phyloP scores from a whole-genome alignment of 2,888 invertebrate genomes.

The Drosophila mercatorum region DNA sequence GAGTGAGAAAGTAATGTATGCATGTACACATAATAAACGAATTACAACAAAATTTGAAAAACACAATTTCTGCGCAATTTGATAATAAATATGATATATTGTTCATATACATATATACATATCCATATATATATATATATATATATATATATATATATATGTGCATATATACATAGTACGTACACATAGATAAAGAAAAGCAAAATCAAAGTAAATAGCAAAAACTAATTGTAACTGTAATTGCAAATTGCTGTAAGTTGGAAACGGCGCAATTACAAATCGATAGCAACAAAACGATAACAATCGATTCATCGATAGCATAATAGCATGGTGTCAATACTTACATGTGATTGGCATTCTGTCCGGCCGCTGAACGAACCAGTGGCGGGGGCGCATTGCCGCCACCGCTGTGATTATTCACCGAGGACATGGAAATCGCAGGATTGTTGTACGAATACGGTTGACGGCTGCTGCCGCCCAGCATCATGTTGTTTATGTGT shows the following conservation, averaged over 20 bases:
- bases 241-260: conserved; percentile 45
- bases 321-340: conserved; percentile 41
- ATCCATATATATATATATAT: conserved; percentile 5
- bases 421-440: conserved; percentile 84
- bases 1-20: conserved; percentile 53
- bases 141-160: not conserved
- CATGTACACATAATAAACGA: conserved; percentile 71
- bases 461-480: conserved; percentile 78
- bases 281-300: conserved; percentile 48
- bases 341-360: conserved; percentile 83
- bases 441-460: conserved; percentile 82
- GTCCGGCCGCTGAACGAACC: conserved; percentile 86
- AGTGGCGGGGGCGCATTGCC: conserved; percentile 87
- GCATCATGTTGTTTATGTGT: conserved; percentile 82
- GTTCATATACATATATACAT: not conserved
- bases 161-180: conserved; percentile 19
- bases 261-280: conserved; percentile 40
- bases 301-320: conserved; percentile 32
- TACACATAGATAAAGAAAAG: conserved; percentile 36
- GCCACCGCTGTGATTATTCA: conserved; percentile 82
- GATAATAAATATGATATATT: conserved; percentile 39
- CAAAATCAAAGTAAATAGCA: conserved; percentile 62
- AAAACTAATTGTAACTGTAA: conserved; percentile 46
- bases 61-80: conserved; percentile 76
- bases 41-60: conserved; percentile 84